Base-by-base conservation (phyloP, 2,888 invertebrate genomes). In the Netelia fuscicornis region DNA sequence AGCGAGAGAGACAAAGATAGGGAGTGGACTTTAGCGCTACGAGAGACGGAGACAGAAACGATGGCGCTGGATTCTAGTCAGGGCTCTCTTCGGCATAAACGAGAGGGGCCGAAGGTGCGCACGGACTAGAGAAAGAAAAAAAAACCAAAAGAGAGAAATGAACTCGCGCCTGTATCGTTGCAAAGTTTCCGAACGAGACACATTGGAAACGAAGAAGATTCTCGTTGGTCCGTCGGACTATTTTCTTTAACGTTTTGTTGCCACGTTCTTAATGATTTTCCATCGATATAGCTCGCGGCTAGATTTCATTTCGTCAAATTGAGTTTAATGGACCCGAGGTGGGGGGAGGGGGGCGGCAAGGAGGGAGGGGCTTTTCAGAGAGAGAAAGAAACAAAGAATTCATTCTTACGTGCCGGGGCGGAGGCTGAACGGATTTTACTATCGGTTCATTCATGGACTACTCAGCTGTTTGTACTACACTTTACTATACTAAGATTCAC, bases 401-500 rank as follows among this genome's bases (percentile, higher is more conserved):
- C 64, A 64, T 65, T 64, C 76, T 76, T 67, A 30, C 30, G 67
- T 67, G 56, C 5, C 52, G 52, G 42, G 65, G 44, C 6, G 65
- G 65, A 25, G 42, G 17, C 20, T 37, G 30, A 9, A 30, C 20
- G 62, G 70, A 81, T 75, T 81, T 81, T 81, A 81, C 81, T 75
- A 75, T 81, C 81, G 75, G 68, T 75, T 81, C 81, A 81, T 81
- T 81, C 81, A 81, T 75, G 81, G 68, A 37, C 74, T 80, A 80
- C 80, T 80, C 81, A 81, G 81, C 81, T 81, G 81, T 81, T 81
- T 81, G 81, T 75, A 75, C 56, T 81, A 81, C 65, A 72, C 71
- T 80, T 81, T 79, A 72, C 56, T 72, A 56, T 58, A 52, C 67
- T 42, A 44, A 30, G 56, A 23, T 56, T 54, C 64, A 79, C 60